Conservation (phyloP, 1,140 invertebrate species). For the Melanaphis sacchari region DNA sequence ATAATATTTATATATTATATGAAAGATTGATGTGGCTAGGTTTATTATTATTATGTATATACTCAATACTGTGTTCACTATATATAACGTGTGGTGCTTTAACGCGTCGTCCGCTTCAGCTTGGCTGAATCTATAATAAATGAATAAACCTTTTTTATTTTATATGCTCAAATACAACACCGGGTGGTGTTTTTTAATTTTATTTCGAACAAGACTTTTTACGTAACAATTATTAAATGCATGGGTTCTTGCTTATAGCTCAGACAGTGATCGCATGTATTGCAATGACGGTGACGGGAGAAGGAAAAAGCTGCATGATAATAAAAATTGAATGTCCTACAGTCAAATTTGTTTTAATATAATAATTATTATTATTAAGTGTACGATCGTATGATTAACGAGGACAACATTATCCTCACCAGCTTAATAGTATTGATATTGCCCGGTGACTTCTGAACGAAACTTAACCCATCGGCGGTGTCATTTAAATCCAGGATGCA, state of each 20-base stretch:
- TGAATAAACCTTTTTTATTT: not conserved
- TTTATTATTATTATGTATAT: not conserved
- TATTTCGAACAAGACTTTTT: not conserved
- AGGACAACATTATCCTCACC: too few species aligned
- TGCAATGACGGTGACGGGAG: not conserved
- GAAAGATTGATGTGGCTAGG: not conserved
- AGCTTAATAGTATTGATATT: too few species aligned
- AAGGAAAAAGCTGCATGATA: rapidly evolving
- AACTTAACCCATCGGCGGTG: too few species aligned
- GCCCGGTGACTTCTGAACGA: too few species aligned
- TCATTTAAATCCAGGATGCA: too few species aligned
- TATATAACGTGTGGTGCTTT: not conserved
- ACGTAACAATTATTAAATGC: not conserved
- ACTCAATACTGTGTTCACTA: too few species aligned
- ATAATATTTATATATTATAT: too few species aligned
- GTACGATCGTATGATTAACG: too few species aligned
- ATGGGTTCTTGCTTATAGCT: not conserved
- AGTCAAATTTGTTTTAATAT: not conserved
- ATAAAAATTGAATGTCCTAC: not conserved
- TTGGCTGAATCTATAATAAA: not conserved
- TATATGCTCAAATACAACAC: too few species aligned
- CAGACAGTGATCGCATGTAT: not conserved
- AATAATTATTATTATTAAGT: too few species aligned
- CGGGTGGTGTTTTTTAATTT: not conserved
- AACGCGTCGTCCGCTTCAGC: not conserved